Evolutionary conservation across 2,888 invertebrate genomes (phyloP).

Genomic region (Brachynemurus nebulosus): DNA sequence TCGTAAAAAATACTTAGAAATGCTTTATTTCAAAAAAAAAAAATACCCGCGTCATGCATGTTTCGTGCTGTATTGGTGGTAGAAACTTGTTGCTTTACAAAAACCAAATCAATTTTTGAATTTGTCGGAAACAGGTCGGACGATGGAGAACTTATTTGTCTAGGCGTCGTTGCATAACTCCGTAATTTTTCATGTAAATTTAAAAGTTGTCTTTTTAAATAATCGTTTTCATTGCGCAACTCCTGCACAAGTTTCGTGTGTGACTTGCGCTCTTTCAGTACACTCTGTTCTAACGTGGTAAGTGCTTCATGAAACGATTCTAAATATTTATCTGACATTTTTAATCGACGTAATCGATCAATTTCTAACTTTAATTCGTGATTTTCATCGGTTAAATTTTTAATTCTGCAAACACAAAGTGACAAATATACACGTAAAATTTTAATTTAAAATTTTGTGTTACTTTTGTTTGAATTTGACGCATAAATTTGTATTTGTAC

Average conservation of each 20-base stretch:
- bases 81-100: no score
- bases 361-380: slow-evolving; percentile 24
- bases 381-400: slow-evolving; percentile 27
- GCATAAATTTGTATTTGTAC: no score
- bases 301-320: slow-evolving; percentile 28
- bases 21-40: no score
- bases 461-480: no score
- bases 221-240: slow-evolving; percentile 29
- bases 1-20: no score
- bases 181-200: slow-evolving; percentile 3
- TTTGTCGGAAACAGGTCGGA: no score
- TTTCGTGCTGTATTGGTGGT: no score
- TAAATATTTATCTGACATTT: slow-evolving; percentile 20
- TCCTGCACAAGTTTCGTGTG: slow-evolving; percentile 32
- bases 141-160: no score
- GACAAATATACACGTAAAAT: not conserved
- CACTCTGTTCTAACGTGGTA: slow-evolving; percentile 30
- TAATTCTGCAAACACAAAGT: slow-evolving; percentile 21
- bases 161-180: no score
- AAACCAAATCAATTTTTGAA: no score
- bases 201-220: slow-evolving; percentile 25
- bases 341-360: slow-evolving; percentile 18
- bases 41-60: no score
- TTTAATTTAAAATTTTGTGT: no score
- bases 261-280: slow-evolving; percentile 29